phyloP scores from a whole-genome alignment of 35 echinoderm and acorn worm species.

The Heliocidaris erythrogramma region DNA sequence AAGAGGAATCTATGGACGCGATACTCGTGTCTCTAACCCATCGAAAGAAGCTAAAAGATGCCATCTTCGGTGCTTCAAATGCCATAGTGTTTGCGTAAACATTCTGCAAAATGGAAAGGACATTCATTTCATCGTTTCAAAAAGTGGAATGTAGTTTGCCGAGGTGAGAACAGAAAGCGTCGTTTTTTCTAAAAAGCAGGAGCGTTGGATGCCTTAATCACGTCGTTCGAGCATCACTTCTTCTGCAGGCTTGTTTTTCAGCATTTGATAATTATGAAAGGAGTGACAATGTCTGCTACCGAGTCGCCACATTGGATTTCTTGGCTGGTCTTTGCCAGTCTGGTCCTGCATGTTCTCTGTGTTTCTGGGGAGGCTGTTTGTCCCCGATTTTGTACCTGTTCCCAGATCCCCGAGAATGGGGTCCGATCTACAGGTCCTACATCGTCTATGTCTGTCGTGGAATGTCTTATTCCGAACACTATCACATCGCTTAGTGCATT shows the following conservation, averaged over 20 bases:
- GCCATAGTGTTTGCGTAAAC: background rate
- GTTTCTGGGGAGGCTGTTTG: background rate
- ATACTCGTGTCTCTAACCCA: background rate
- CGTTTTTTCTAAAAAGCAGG: background rate
- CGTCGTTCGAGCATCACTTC: background rate
- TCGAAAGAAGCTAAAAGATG: background rate
- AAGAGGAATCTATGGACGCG: background rate
- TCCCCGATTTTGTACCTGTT: background rate
- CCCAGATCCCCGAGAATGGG: background rate
- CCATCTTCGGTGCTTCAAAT: background rate
- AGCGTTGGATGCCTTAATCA: background rate
- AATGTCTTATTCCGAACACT: background rate
- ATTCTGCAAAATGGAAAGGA: background rate
- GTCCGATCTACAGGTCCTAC: background rate
- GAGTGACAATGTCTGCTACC: background rate
- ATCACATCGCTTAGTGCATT: background rate
- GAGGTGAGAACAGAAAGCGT: background rate
- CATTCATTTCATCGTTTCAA: background rate
- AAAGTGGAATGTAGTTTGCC: background rate
- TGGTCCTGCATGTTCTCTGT: background rate
- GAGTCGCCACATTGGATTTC: background rate
- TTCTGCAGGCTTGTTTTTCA: background rate
- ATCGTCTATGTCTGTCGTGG: background rate
- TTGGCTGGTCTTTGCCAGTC: background rate
- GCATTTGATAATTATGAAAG: background rate